Conservation (phyloP, 2,113 vertebrate species). For the Numenius arquata region DNA sequence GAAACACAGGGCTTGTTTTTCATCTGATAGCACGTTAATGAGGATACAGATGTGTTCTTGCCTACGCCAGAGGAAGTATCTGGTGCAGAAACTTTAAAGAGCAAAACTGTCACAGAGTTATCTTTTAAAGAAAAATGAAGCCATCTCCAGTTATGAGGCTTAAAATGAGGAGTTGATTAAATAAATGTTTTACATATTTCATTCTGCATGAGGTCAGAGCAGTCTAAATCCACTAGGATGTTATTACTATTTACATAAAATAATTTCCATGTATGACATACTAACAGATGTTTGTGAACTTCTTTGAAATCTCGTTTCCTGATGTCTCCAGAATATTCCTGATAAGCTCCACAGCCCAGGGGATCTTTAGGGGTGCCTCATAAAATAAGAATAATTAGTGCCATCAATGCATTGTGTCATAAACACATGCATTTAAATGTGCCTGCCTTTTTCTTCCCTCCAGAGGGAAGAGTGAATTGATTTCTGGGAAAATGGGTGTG, state of each 20-base stretch:
- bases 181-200: not conserved
- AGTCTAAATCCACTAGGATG: not conserved
- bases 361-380: not conserved
- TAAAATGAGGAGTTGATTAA: not conserved
- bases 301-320: not conserved
- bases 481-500: not conserved
- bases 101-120: not conserved
- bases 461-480: not conserved
- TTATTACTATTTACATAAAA: not conserved
- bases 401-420: not conserved
- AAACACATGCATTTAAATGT: not conserved
- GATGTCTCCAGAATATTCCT: conserved; percentile 31
- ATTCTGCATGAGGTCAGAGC: not conserved
- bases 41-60: not conserved
- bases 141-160: not conserved
- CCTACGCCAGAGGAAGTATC: not conserved
- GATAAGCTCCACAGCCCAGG: not conserved
- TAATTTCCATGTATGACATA: not conserved
- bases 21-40: fast-evolving
- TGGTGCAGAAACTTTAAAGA: not conserved
- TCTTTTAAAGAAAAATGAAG: not conserved
- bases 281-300: not conserved
- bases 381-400: not conserved
- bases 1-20: not conserved
- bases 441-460: not conserved